A percentile compares a stretch with the other conserved stretches of the same genome.
Evolutionary conservation across 2,113 vertebrate species (phyloP).

Genomic region (Prionailurus viverrinus): DNA sequence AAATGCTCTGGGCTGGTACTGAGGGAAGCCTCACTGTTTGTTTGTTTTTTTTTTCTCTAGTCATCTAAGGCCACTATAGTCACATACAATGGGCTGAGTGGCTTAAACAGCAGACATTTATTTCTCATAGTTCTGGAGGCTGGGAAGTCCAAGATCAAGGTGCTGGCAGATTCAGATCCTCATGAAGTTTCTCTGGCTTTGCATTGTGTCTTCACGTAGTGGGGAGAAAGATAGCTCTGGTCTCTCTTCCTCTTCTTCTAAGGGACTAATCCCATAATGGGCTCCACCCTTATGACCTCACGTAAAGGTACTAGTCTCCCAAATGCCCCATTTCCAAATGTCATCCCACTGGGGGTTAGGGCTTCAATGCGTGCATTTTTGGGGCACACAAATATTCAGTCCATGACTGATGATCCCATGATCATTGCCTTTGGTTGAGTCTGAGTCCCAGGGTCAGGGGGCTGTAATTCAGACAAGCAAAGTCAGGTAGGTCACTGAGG

Average conservation of each 20-base stretch:
- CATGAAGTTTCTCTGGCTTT: neutral
- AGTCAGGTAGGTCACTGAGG: neutral
- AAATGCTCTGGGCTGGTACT: neutral
- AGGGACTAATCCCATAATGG: neutral
- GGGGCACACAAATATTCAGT: neutral
- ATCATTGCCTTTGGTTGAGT: neutral
- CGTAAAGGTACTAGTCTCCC: neutral
- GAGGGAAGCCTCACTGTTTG: neutral
- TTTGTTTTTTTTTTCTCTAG: neutral
- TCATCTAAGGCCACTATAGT: neutral
- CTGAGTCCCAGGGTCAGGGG: neutral
- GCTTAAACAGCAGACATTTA: neutral
- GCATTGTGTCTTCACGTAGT: neutral
- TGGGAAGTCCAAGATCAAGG: neutral
- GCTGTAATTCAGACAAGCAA: neutral
- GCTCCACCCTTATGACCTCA: neutral
- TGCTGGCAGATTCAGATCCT: neutral
- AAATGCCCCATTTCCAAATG: neutral
- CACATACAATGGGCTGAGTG: neutral
- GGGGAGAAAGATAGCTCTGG: neutral
- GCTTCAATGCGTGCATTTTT: neutral
- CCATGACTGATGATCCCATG: neutral
- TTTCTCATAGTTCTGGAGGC: neutral
- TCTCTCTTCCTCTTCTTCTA: neutral
- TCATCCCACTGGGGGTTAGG: neutral